Conservation (phyloP, 2,888 invertebrate species). For the Nudaria mundana region DNA sequence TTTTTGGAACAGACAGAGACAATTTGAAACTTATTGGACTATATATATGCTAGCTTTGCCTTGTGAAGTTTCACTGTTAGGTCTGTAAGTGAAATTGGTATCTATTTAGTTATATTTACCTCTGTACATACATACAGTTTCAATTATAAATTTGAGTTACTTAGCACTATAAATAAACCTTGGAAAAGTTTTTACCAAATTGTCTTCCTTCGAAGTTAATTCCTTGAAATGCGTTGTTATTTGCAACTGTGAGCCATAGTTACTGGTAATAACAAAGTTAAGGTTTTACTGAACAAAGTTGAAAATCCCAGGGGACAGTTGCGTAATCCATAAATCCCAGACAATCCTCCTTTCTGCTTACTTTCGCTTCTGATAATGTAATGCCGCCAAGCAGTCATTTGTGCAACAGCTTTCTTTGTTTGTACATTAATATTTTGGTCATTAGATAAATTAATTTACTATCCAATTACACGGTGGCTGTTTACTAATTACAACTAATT, state of each 20-base stretch:
- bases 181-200: no score
- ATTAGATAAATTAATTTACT: no score
- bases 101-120: background rate
- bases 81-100: background rate
- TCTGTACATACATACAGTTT: background rate
- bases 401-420: no score
- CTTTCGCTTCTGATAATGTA: conserved; percentile 41
- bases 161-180: no score
- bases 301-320: conserved; percentile 56
- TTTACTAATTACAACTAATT: no score
- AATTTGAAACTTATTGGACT: background rate
- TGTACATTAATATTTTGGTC: no score
- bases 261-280: conserved; percentile 51
- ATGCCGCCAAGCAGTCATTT: conserved; percentile 32
- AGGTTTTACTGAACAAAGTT: conserved; percentile 50
- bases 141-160: no score
- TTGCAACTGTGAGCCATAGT: conserved; percentile 29
- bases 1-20: no score
- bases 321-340: conserved; percentile 64
- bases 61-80: background rate
- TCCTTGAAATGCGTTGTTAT: conserved; percentile 23
- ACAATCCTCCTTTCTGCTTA: conserved; percentile 31
- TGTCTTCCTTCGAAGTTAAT: conserved; percentile 16
- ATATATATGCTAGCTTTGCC: background rate
- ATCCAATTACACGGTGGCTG: no score